phyloP scores from a whole-genome alignment of 2,113 vertebrate genomes.

The Forbesichthys papilliferus region DNA sequence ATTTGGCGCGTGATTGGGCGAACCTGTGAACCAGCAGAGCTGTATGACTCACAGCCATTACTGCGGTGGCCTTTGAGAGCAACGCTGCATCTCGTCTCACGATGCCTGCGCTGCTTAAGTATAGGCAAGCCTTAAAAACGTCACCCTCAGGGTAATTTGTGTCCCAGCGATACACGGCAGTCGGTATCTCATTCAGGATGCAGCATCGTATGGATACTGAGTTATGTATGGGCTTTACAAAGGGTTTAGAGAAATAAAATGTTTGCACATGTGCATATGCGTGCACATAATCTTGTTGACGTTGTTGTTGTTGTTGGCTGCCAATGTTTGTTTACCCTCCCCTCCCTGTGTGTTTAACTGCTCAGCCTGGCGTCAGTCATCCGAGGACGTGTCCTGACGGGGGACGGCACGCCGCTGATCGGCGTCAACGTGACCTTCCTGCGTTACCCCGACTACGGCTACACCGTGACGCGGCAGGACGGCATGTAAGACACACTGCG shows the following conservation, averaged over 20 bases:
- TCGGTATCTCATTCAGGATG: too few species aligned
- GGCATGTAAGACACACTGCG: conserved; percentile 86
- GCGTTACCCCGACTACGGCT: conserved; percentile 90
- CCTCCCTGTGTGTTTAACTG: conserved; percentile 63
- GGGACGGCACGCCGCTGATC: conserved; percentile 95
- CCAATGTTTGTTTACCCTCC: conserved; percentile 38
- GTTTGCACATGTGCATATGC: conserved; percentile 31
- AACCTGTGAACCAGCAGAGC: too few species aligned
- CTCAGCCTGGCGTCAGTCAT: conserved; percentile 92
- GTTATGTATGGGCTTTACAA: too few species aligned
- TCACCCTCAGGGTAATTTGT: too few species aligned
- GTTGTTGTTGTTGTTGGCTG: conserved; percentile 3
- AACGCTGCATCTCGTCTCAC: too few species aligned
- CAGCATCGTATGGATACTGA: too few species aligned
- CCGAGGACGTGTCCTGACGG: conserved; percentile 95
- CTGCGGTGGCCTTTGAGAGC: too few species aligned
- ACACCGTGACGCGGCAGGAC: conserved; percentile 93
- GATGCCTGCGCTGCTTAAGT: too few species aligned
- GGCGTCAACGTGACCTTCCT: conserved; percentile 98
- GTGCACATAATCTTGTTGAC: background rate
- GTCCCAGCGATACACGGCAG: too few species aligned
- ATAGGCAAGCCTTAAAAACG: too few species aligned
- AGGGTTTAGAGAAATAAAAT: background rate
- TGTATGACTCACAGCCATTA: too few species aligned
- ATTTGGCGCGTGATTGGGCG: too few species aligned